These are phyloP conservation scores for Labeo rohita DNA, from an alignment of 2,113 vertebrate genomes.

Conservation along the genomic window DNA sequence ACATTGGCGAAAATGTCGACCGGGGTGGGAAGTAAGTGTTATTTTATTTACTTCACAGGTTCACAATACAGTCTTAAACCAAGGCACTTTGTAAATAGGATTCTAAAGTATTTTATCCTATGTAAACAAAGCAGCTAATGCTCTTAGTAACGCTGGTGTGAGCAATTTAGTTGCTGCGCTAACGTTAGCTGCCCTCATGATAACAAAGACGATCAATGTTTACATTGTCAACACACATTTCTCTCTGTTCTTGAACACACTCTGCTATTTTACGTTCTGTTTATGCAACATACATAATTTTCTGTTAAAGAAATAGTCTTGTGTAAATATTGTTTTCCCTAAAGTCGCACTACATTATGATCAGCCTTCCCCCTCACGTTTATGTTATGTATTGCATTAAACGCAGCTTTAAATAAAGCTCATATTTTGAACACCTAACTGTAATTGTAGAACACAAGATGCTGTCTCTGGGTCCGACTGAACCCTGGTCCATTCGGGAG, in stretches of 20 bases:
- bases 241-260: background rate
- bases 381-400: background rate
- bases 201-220: conserved; percentile 14
- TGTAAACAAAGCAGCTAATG: background rate
- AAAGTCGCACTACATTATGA: background rate
- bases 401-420: background rate
- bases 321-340: background rate
- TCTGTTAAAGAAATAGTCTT: background rate
- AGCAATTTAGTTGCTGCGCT: background rate
- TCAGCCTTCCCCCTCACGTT: background rate
- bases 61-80: background rate
- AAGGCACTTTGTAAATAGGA: background rate
- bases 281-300: background rate
- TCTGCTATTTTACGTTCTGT: background rate
- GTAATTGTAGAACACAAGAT: conserved; percentile 89
- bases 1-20: conserved; percentile 66
- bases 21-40: conserved; percentile 78
- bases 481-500: conserved; percentile 96
- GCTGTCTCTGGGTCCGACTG: conserved; percentile 89
- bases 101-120: background rate
- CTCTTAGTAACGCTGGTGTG: background rate
- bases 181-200: background rate
- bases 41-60: conserved; percentile 17
- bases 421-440: background rate
- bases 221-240: background rate